These are phyloP conservation scores for Podarcis siculus DNA, from an alignment of 2,797 vertebrate species.

Conservation along the genomic window DNA sequence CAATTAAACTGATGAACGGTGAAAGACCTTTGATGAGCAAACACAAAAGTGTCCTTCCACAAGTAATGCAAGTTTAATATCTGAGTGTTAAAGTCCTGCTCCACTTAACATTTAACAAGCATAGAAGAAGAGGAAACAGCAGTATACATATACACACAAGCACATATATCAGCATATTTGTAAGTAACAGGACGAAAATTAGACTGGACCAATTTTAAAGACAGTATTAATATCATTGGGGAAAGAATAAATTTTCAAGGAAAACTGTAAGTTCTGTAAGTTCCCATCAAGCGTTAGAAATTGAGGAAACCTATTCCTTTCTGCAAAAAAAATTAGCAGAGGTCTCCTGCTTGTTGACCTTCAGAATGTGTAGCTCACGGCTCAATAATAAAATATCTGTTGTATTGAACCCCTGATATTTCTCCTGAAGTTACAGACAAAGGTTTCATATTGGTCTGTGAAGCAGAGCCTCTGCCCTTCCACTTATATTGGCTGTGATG, in stretches of 20 bases:
- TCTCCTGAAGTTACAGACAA: no score
- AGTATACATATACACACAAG: background rate
- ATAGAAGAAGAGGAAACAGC: constrained; percentile 35
- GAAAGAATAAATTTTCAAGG: background rate
- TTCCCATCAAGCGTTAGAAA: background rate
- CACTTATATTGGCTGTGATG: no score
- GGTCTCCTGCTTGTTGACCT: background rate
- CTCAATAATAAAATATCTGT: background rate
- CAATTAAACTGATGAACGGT: constrained; percentile 36
- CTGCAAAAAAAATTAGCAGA: constrained; percentile 11
- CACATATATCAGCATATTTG: constrained; percentile 21
- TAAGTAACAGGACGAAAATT: constrained; percentile 26
- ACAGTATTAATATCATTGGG: constrained; percentile 7
- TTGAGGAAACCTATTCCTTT: background rate
- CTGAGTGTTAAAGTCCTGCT: background rate
- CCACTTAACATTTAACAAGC: background rate
- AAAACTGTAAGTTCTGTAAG: background rate
- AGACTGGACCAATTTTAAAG: constrained; percentile 6
- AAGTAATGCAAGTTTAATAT: constrained; percentile 12
- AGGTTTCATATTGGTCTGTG: no score
- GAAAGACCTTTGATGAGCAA: constrained; percentile 24
- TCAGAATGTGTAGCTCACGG: background rate
- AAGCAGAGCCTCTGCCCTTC: no score
- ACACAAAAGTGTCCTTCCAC: background rate
- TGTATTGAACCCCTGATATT: background rate